These are phyloP conservation scores for Scaptomyza pallida DNA, from an alignment of 1,140 invertebrate genomes.

Conservation along the genomic window DNA sequence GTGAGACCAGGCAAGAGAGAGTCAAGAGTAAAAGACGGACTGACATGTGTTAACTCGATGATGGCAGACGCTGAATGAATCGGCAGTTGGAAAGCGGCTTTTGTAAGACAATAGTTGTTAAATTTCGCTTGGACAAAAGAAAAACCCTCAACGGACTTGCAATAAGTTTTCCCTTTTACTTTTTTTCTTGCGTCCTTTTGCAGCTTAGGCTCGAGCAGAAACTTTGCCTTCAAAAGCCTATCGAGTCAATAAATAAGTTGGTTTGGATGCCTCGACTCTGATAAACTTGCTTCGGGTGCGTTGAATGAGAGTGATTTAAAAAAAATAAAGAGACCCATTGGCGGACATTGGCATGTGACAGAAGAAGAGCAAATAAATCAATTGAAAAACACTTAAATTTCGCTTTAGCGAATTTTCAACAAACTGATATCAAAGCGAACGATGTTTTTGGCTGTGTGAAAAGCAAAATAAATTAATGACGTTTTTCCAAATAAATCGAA, in stretches of 20 bases:
- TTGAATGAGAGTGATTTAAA: not conserved
- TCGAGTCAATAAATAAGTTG: slow-evolving; percentile 25
- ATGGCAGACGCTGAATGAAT: slow-evolving; percentile 7
- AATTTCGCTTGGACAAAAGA: not conserved
- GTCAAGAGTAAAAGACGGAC: slow-evolving; percentile 21
- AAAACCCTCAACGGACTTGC: slow-evolving; percentile 5
- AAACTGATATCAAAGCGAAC: slow-evolving; percentile 32
- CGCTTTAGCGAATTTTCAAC: slow-evolving; percentile 3
- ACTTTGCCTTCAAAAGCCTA: slow-evolving; percentile 16
- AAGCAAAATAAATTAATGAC: slow-evolving; percentile 45
- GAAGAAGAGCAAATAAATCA: slow-evolving; percentile 51
- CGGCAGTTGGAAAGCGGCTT: slow-evolving; percentile 35
- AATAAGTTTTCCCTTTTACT: not conserved
- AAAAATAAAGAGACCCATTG: not conserved
- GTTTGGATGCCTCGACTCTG: not conserved
- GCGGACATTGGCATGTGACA: slow-evolving; percentile 8
- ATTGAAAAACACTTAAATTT: slow-evolving; percentile 52
- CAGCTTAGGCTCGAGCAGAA: not conserved
- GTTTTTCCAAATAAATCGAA: slow-evolving; percentile 19
- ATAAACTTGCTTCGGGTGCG: not conserved
- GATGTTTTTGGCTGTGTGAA: slow-evolving; percentile 21
- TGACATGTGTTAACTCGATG: slow-evolving; percentile 30
- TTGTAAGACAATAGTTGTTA: slow-evolving; percentile 20
- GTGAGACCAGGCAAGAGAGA: slow-evolving; percentile 11
- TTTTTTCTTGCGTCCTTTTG: not conserved